Conservation (phyloP, 2,888 invertebrate species). For the Himalopsyche kuldschensis region DNA sequence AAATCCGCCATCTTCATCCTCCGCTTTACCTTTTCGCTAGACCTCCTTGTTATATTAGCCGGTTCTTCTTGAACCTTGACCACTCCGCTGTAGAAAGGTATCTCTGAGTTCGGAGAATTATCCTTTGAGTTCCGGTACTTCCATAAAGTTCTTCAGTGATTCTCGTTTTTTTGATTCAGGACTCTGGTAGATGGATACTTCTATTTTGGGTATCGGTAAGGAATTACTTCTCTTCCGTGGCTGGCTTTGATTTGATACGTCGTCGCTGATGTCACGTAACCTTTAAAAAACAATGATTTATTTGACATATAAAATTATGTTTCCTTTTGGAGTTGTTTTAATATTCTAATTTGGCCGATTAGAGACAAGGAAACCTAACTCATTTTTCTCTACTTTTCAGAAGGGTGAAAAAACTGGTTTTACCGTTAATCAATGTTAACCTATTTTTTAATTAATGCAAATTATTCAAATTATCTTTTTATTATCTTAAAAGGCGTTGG, state of each 20-base stretch:
- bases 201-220: slow-evolving; percentile 89
- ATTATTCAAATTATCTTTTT: no score
- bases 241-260: slow-evolving; percentile 73
- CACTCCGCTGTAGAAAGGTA: slow-evolving; percentile 46
- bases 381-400: no score
- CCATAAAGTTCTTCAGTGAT: slow-evolving; percentile 73
- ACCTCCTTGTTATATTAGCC: slow-evolving; percentile 58
- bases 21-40: slow-evolving; percentile 81
- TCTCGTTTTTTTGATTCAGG: slow-evolving; percentile 69
- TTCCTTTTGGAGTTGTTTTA: no score
- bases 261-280: slow-evolving; percentile 84
- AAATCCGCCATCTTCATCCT: slow-evolving; percentile 91
- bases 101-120: slow-evolving; percentile 65
- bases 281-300: slow-evolving; percentile 52
- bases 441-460: no score
- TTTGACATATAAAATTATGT: no score
- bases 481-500: no score
- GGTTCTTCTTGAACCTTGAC: slow-evolving; percentile 48
- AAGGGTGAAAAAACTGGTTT: no score
- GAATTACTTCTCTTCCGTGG: slow-evolving; percentile 90
- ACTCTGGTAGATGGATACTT: slow-evolving; percentile 82
- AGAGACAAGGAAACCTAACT: no score
- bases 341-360: no score
- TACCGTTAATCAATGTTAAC: no score
- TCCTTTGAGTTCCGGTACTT: slow-evolving; percentile 75